Evolutionary conservation across 2,888 invertebrate genomes (phyloP).

Genomic region (Drosophila falleni): DNA sequence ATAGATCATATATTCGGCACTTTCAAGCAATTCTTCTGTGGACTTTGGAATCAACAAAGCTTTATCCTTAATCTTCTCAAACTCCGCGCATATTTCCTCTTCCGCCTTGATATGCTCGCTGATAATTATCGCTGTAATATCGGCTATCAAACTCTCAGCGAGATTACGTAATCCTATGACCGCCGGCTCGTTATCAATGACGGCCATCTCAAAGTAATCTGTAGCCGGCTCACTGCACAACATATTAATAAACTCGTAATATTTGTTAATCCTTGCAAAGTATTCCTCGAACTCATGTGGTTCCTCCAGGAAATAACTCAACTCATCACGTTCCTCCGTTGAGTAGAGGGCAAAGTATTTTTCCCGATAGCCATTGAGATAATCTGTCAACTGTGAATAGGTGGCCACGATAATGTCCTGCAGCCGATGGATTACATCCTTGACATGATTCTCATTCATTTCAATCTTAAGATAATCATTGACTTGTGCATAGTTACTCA

Average conservation of each 20-base stretch:
- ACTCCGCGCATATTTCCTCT: constrained; percentile 89
- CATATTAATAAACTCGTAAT: constrained; percentile 87
- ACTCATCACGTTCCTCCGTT: constrained; percentile 85
- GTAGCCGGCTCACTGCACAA: constrained; percentile 88
- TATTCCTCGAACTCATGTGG: constrained; percentile 87
- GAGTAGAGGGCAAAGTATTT: constrained; percentile 87
- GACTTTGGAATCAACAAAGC: constrained; percentile 91
- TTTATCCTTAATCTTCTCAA: constrained; percentile 89
- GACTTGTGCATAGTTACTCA: constrained; percentile 38
- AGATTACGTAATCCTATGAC: constrained; percentile 88
- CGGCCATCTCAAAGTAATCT: constrained; percentile 89
- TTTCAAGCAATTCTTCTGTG: constrained; percentile 92
- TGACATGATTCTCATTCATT: constrained; percentile 87
- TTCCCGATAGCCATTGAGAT: constrained; percentile 86
- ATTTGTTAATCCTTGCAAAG: constrained; percentile 88
- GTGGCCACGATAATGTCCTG: constrained; percentile 86
- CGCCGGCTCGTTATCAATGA: constrained; percentile 88
- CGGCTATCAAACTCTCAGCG: constrained; percentile 87
- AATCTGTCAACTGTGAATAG: constrained; percentile 87
- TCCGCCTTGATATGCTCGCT: constrained; percentile 89
- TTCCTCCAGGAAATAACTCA: constrained; percentile 86
- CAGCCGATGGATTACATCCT: constrained; percentile 87
- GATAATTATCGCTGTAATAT: constrained; percentile 88
- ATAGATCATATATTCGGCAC: constrained; percentile 92
- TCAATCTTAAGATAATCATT: constrained; percentile 87